Conservation (phyloP, 2,888 invertebrate genomes). For the Spicauda simplicius region DNA sequence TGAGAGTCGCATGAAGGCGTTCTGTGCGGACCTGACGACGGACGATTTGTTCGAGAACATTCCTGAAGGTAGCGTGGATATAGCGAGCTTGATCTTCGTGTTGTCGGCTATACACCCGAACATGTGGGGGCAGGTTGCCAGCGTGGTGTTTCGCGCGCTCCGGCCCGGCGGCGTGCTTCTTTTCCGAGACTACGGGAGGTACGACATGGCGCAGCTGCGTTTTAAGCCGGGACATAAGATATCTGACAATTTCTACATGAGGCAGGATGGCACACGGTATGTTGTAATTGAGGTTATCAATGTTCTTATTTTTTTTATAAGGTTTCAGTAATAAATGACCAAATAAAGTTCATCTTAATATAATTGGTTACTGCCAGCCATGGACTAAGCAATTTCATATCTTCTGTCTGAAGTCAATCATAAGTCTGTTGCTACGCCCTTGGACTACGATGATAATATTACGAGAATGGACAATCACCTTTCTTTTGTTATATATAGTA, state of each 20-base stretch:
- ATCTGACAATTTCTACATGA: constrained; percentile 95
- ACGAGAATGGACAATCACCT: too few relatives aligned
- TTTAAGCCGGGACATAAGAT: constrained; percentile 97
- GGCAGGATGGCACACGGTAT: constrained; percentile 97
- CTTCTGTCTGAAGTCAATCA: too few relatives aligned
- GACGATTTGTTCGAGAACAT: constrained; percentile 86
- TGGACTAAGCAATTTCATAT: too few relatives aligned
- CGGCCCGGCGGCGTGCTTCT: constrained; percentile 92
- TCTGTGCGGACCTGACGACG: constrained; percentile 93
- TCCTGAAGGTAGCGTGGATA: constrained; percentile 85
- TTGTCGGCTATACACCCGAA: constrained; percentile 96
- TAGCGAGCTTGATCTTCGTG: constrained; percentile 96
- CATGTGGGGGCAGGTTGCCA: constrained; percentile 87
- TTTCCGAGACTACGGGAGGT: constrained; percentile 96
- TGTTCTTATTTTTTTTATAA: too few relatives aligned
- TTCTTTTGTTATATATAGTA: too few relatives aligned
- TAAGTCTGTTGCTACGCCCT: too few relatives aligned
- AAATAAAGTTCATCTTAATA: too few relatives aligned
- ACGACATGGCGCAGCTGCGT: constrained; percentile 97
- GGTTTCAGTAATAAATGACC: too few relatives aligned
- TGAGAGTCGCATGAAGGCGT: constrained; percentile 88
- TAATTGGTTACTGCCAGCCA: too few relatives aligned
- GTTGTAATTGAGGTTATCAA: not conserved
- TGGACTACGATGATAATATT: too few relatives aligned
- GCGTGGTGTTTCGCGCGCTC: constrained; percentile 87